These are phyloP conservation scores for Melanerpes aurifrons DNA, from an alignment of 2,113 vertebrate genomes.

Conservation along the genomic window DNA sequence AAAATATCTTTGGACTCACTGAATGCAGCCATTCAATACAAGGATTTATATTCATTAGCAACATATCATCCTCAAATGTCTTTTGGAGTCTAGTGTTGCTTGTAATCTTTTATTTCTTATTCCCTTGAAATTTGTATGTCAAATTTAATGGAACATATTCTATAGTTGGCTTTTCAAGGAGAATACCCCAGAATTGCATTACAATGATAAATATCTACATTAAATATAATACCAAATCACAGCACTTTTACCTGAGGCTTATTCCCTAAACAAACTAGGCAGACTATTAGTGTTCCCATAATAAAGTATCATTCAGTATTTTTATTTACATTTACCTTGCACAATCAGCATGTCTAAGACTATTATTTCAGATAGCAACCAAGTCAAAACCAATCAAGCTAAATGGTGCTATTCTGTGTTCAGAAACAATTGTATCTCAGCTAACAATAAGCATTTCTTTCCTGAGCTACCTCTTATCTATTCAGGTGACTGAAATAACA, in stretches of 20 bases:
- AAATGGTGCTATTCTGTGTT: background rate
- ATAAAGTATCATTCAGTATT: background rate
- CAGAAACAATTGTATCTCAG: background rate
- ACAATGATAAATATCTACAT: background rate
- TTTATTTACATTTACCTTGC: background rate
- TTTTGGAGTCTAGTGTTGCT: background rate
- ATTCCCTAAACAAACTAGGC: background rate
- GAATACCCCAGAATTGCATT: background rate
- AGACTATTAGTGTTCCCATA: background rate
- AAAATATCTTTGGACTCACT: background rate
- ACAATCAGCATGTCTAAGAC: background rate
- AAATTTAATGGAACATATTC: background rate
- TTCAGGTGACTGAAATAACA: conserved; percentile 41
- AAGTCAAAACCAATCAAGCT: background rate
- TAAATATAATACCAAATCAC: background rate
- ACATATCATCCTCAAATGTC: background rate
- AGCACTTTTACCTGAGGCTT: background rate
- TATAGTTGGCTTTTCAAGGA: background rate
- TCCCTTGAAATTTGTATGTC: background rate
- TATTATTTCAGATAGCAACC: background rate
- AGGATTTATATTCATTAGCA: background rate
- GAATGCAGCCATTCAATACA: background rate
- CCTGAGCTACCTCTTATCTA: background rate
- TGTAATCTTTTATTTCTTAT: background rate
- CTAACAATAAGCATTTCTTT: background rate